A percentile compares a stretch with the other conserved stretches of the same genome.
These are phyloP conservation scores for Takifugu flavidus DNA, from an alignment of 2,113 vertebrate genomes.

Conservation along the genomic window DNA sequence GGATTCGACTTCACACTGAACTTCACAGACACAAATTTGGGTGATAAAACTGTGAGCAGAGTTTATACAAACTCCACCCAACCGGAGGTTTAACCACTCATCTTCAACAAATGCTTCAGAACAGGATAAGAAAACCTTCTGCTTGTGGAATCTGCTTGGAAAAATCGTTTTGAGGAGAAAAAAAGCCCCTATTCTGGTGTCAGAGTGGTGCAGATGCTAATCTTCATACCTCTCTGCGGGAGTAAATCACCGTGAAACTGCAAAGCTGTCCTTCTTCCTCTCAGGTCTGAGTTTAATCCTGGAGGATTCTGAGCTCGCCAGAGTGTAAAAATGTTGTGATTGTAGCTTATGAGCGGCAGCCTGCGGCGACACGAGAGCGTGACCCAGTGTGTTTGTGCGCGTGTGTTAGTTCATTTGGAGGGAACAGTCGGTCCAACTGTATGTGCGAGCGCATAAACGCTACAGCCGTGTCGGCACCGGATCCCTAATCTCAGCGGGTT, in stretches of 20 bases:
- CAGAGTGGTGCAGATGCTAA: background rate
- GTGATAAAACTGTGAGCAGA: background rate
- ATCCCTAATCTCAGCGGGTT: conserved; percentile 4
- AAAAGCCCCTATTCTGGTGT: background rate
- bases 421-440: no score
- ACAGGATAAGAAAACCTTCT: background rate
- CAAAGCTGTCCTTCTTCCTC: conserved; percentile 10
- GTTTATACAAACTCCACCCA: background rate
- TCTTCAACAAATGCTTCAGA: no score
- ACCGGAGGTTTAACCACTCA: no score
- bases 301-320: conserved; percentile 7
- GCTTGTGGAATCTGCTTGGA: background rate
- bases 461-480: background rate
- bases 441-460: background rate
- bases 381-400: background rate
- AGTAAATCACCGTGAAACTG: conserved; percentile 1
- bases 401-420: conserved; percentile 2
- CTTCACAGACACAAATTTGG: background rate
- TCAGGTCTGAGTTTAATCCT: conserved; percentile 17
- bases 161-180: background rate
- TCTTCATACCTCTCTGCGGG: background rate
- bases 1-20: background rate
- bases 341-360: conserved; percentile 17
- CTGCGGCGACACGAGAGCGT: conserved; percentile 24
- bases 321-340: conserved; percentile 10